Percentiles rank a stretch among this genome's conserved stretches.
These are phyloP conservation scores for Bedellia somnulentella DNA, from an alignment of 2,888 invertebrate genomes.

Conservation along the genomic window DNA sequence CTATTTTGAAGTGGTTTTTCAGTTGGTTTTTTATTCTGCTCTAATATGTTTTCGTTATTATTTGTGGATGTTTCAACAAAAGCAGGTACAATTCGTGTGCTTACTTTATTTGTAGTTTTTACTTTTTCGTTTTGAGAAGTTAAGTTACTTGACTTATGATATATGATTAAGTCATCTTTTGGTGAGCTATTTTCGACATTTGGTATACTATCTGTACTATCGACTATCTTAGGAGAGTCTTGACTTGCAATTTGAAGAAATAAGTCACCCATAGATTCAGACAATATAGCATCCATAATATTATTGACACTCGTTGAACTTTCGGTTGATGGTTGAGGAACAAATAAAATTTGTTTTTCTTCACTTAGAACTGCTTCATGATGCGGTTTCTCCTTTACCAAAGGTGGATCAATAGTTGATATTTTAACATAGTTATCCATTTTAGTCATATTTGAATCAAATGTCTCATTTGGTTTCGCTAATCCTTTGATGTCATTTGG, in stretches of 20 bases:
- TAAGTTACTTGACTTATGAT: too few relatives aligned
- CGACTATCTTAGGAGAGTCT: constrained; percentile 21
- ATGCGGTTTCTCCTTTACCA: constrained; percentile 8
- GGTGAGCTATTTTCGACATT: constrained; percentile 12
- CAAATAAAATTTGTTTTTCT: neutral
- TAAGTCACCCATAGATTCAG: constrained; percentile 49
- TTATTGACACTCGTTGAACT: constrained; percentile 14
- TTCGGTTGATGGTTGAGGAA: constrained; percentile 13
- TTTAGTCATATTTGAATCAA: too few relatives aligned
- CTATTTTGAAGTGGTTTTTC: constrained; percentile 1
- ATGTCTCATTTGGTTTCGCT: constrained; percentile 3
- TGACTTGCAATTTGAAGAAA: constrained; percentile 48
- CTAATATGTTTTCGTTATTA: constrained; percentile 7
- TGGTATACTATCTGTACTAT: constrained; percentile 7
- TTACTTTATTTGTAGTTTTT: neutral
- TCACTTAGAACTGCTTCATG: constrained; percentile 8
- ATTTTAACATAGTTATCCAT: constrained; percentile 37
- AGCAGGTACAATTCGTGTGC: too few relatives aligned
- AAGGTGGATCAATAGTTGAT: constrained; percentile 34
- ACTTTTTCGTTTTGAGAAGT: constrained; percentile 15
- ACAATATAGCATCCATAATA: constrained; percentile 38
- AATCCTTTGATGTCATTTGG: constrained; percentile 18
- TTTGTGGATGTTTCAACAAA: constrained; percentile 14
- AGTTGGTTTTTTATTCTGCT: constrained; percentile 5
- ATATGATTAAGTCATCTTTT: too few relatives aligned